Evolutionary conservation across 2,797 vertebrate species (phyloP), one percentile per base, ranked within the genome.

Genomic region (Staurois parvus): DNA sequence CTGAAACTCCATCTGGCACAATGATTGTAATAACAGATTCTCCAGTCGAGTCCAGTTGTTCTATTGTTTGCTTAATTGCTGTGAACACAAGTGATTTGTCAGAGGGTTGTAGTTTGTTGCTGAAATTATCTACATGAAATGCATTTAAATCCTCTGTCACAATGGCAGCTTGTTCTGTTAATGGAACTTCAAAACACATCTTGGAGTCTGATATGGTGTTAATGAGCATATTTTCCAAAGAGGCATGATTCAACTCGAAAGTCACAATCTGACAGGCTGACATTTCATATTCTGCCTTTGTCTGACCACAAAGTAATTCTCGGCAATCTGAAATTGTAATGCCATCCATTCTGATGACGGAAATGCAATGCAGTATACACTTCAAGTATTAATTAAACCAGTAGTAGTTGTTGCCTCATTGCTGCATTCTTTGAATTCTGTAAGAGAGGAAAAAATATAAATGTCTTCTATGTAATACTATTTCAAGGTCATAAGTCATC

Each of bases 1-100:
- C 90, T 73, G 89, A 83, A 87, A 85, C 88, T 81, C 92, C 90
- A 13, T 88, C 81, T 81, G 92, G 94, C 84, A 95, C 67, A 84
- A 93, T 93, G 87, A 95, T 92, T 77, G 94, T 89, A 88, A 94
- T 90, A 77, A 93, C 82, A 85, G 94, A 92, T 68, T 92, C 91
- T 84, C 93, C 91, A 85, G 45, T 86, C 88, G 88, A 88, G 68
- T 74, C 91, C 81, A 93, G 86, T 42, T 94, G 87, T 84, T 93
- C 91, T 83, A 92, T 85, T 69, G 91, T 89, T 82, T 93, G 90
- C 73, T 91, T 88, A 85, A 94, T 84, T n/a, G 94, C 90, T 78
- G 89, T 91, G 72, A 94, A n/a, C 3, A 94, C 85, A 79, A 93
- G 79, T 1, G 90, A 28, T 62, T 89, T 91, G 90, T 93, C 92